A percentile compares a stretch with the other conserved stretches of the same genome.
phyloP scores from a whole-genome alignment of 2,888 invertebrate species.

The Pinctada fucata region DNA sequence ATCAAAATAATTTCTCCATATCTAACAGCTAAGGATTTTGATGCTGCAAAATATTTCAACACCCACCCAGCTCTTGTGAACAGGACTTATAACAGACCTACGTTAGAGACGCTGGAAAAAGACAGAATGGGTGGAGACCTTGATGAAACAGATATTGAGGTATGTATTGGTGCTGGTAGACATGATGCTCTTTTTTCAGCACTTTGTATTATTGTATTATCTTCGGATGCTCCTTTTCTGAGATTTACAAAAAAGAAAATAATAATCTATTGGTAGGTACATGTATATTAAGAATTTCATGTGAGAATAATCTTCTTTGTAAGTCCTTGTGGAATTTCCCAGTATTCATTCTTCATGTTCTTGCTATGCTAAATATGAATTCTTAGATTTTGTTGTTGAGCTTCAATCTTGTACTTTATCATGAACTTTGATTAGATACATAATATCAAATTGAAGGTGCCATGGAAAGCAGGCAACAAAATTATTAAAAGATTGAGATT shows the following conservation, averaged over 20 bases:
- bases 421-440: too few species aligned
- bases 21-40: slow-evolving; percentile 80
- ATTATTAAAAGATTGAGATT: too few species aligned
- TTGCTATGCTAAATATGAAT: neutral
- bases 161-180: neutral
- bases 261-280: too few species aligned
- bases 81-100: slow-evolving; percentile 85
- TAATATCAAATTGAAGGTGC: too few species aligned
- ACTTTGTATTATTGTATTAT: neutral
- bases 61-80: slow-evolving; percentile 86
- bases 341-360: too few species aligned
- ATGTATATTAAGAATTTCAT: too few species aligned
- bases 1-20: neutral
- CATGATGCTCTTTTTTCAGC: too few species aligned
- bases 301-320: too few species aligned
- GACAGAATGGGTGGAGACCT: slow-evolving; percentile 44
- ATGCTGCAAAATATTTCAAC: slow-evolving; percentile 84
- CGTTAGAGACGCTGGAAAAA: slow-evolving; percentile 78
- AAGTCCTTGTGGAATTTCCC: too few species aligned
- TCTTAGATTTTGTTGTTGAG: neutral
- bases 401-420: too few species aligned
- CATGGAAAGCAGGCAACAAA: too few species aligned
- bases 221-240: neutral
- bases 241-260: neutral
- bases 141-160: slow-evolving; percentile 24